These are phyloP conservation scores for Loxodonta africana DNA, from an alignment of 2,113 vertebrate genomes.

Conservation along the genomic window DNA sequence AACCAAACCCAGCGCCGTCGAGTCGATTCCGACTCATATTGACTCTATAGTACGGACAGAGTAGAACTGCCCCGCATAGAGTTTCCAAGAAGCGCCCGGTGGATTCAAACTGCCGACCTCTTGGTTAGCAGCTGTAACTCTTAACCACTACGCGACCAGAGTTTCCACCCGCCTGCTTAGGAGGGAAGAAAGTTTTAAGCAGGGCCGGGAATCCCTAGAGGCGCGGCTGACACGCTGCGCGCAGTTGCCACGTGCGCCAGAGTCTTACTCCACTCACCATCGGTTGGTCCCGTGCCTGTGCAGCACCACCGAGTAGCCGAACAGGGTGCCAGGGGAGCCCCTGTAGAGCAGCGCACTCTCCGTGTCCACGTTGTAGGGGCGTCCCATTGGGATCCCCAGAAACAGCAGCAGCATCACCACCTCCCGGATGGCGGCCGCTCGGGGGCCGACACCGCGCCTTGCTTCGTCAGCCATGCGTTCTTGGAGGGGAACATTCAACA, in stretches of 20 bases:
- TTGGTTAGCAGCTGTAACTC: too few relatives aligned
- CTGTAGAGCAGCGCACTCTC: conserved; percentile 89
- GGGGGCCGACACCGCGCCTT: conserved; percentile 28
- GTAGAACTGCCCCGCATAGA: too few relatives aligned
- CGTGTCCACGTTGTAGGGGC: conserved; percentile 93
- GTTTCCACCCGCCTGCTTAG: background rate
- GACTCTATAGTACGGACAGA: too few relatives aligned
- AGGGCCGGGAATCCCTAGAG: background rate
- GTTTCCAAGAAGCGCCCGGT: too few relatives aligned
- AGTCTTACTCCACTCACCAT: conserved; percentile 90
- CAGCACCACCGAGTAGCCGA: conserved; percentile 96
- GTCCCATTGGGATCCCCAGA: conserved; percentile 67
- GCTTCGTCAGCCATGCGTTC: conserved; percentile 76
- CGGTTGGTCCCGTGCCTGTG: conserved; percentile 88
- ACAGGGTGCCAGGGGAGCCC: conserved; percentile 90
- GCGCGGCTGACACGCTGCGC: fast-evolving
- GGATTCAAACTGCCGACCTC: too few relatives aligned
- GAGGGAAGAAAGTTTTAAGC: conserved; percentile 53
- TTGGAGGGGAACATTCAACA: conserved; percentile 74
- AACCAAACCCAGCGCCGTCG: too few relatives aligned
- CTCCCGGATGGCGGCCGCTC: conserved; percentile 68
- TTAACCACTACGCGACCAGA: too few relatives aligned
- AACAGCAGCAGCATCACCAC: conserved; percentile 83
- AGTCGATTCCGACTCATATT: too few relatives aligned
- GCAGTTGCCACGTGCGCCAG: background rate